Evolutionary conservation across 92 coral and sea anemone genomes (phyloP).

Genomic region (Umimayanthus chanpuru): DNA sequence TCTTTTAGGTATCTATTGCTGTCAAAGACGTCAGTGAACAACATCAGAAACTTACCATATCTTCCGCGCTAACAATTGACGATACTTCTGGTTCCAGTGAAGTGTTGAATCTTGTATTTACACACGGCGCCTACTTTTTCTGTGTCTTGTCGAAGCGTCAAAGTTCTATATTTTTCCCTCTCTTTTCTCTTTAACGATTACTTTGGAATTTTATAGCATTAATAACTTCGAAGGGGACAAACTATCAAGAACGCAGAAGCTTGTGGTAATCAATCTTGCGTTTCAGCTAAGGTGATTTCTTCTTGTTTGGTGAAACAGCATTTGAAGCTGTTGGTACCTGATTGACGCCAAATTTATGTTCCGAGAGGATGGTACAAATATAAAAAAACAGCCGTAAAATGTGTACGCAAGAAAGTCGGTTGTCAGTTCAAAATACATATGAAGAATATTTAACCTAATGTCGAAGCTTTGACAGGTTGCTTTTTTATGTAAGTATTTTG

Average conservation of each 20-base stretch:
- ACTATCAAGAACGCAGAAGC: too few relatives aligned
- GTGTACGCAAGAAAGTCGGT: neutral
- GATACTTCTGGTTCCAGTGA: neutral
- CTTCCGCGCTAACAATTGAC: neutral
- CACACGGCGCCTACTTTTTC: neutral
- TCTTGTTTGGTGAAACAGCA: neutral
- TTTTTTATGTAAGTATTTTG: neutral
- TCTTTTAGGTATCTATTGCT: too few relatives aligned
- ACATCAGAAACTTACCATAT: too few relatives aligned
- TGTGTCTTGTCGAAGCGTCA: neutral
- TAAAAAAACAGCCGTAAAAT: neutral
- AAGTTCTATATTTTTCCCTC: too few relatives aligned
- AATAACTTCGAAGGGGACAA: neutral
- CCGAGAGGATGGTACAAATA: too few relatives aligned
- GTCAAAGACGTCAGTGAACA: too few relatives aligned
- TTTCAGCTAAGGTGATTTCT: neutral
- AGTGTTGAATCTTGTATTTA: too few relatives aligned
- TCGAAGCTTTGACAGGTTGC: neutral
- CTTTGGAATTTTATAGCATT: too few relatives aligned
- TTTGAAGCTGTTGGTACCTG: neutral
- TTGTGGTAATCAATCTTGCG: neutral
- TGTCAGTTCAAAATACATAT: neutral
- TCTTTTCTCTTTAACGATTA: neutral
- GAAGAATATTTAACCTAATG: neutral
- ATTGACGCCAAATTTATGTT: neutral